Percentiles rank a stretch among this genome's conserved stretches.
Evolutionary conservation across 2,113 vertebrate species (phyloP).

Genomic region (Paracanthobrama guichenoti): DNA sequence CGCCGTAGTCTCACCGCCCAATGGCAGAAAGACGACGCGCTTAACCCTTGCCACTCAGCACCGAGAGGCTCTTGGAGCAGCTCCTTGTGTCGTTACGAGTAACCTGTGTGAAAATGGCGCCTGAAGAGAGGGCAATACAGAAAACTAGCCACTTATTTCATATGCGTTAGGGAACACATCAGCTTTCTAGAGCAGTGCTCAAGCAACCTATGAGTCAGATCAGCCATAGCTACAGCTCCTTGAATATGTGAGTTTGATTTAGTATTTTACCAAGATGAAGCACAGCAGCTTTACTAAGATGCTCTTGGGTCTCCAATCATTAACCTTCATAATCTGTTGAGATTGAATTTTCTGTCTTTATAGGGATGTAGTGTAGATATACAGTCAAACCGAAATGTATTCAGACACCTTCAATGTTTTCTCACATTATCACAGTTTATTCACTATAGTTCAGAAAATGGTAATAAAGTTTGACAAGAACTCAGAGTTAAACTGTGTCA

Average conservation of each 20-base stretch:
- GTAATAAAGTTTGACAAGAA: no score
- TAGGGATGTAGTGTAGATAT: background rate
- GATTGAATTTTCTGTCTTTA: background rate
- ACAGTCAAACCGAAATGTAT: background rate
- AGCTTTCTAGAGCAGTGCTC: background rate
- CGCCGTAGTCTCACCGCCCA: slow-evolving; percentile 70
- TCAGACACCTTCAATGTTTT: no score
- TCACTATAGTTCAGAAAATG: no score
- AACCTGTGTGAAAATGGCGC: slow-evolving; percentile 56
- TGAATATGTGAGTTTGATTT: slow-evolving; percentile 22
- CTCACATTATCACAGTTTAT: no score
- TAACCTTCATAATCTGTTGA: background rate
- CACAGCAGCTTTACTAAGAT: slow-evolving; percentile 5
- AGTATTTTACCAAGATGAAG: slow-evolving; percentile 1
- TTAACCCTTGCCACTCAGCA: slow-evolving; percentile 69
- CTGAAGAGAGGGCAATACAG: slow-evolving; percentile 11
- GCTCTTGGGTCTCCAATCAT: background rate
- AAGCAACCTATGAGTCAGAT: slow-evolving; percentile 1
- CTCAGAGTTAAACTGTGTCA: no score
- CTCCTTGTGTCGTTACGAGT: slow-evolving; percentile 41
- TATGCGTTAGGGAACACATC: background rate
- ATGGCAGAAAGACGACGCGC: slow-evolving; percentile 54
- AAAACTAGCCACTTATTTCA: background rate
- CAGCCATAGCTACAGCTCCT: background rate
- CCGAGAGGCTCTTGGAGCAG: slow-evolving; percentile 25